phyloP scores from a whole-genome alignment of 2,888 invertebrate species.

The Homarus gammarus region DNA sequence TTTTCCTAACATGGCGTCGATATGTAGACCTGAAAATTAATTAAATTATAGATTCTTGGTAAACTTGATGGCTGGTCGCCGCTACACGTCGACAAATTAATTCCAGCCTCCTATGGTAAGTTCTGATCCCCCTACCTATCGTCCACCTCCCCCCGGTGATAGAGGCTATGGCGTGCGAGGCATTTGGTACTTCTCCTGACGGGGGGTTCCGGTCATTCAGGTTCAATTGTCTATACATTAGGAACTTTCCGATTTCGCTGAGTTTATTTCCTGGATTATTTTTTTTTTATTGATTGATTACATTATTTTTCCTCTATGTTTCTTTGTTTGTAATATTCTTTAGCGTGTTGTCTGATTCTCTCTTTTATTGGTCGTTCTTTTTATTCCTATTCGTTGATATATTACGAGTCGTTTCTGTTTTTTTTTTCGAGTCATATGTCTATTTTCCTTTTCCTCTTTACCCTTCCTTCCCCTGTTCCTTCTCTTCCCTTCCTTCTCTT shows the following conservation, averaged over 20 bases:
- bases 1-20: no score
- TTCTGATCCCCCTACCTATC: background rate
- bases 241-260: no score
- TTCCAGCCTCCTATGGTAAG: background rate
- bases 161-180: conserved; percentile 44
- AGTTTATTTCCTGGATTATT: no score
- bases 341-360: no score
- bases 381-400: no score
- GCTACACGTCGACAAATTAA: background rate
- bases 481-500: background rate
- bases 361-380: no score
- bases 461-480: background rate
- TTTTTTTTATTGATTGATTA: no score
- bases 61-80: background rate
- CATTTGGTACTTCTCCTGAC: conserved; percentile 29
- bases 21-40: background rate
- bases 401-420: no score
- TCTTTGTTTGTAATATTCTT: no score
- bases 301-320: no score
- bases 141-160: conserved; percentile 12
- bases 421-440: no score
- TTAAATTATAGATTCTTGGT: background rate
- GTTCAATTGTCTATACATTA: no score
- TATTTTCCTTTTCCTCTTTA: background rate
- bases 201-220: conserved; percentile 18